Percentiles rank a stretch among this genome's conserved stretches.
Conservation (phyloP, 2,113 vertebrate genomes). For the Elephas maximus region DNA sequence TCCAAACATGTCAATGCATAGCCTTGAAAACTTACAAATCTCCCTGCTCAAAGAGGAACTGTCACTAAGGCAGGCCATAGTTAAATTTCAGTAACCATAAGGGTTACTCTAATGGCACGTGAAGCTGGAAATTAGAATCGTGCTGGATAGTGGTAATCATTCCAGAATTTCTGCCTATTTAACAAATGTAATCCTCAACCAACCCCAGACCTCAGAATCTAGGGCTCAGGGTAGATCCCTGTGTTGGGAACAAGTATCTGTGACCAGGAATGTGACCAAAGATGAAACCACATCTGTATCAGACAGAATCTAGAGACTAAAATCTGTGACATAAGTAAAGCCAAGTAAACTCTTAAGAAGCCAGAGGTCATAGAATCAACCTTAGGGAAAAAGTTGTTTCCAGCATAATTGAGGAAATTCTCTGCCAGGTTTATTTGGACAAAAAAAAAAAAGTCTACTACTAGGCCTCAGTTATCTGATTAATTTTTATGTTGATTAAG, state of each 20-base stretch:
- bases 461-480: not conserved
- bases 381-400: not conserved
- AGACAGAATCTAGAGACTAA: not conserved
- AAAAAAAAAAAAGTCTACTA: not conserved
- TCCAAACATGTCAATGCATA: not conserved
- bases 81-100: not conserved
- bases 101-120: not conserved
- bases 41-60: not conserved
- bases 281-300: not conserved
- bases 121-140: not conserved
- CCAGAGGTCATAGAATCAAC: not conserved
- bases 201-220: not conserved
- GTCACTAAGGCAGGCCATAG: not conserved
- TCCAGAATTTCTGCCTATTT: not conserved
- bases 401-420: not conserved
- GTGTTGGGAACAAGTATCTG: not conserved
- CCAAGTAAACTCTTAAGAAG: not conserved
- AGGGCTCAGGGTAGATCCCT: not conserved
- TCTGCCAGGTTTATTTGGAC: constrained; percentile 13
- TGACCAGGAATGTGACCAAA: not conserved
- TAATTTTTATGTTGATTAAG: not conserved
- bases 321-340: not conserved
- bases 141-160: not conserved
- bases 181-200: not conserved
- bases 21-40: not conserved